Evolutionary conservation across 2,797 vertebrate species (phyloP).

Genomic region (Spheniscus humboldti): DNA sequence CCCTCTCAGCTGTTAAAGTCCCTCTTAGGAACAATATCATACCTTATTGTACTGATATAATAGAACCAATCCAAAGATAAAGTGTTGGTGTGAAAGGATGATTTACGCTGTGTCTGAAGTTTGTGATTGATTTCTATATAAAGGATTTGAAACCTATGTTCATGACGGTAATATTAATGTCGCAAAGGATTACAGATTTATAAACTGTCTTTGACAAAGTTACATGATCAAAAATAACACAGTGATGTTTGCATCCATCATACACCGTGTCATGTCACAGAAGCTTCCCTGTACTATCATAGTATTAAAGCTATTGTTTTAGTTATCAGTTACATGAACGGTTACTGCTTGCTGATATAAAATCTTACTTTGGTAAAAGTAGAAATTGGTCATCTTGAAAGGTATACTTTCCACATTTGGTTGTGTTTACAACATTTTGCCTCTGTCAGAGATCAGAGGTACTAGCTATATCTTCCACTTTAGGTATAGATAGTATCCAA

Average conservation of each 20-base stretch:
- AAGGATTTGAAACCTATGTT: not conserved
- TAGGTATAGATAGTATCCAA: not conserved
- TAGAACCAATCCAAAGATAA: not conserved
- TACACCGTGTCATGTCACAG: rapidly evolving
- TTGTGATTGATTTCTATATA: not conserved
- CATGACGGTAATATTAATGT: not conserved
- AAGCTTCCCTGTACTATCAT: not conserved
- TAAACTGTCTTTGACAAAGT: not conserved
- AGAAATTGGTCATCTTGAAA: not conserved
- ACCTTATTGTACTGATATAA: not conserved
- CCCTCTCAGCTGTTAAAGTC: not conserved
- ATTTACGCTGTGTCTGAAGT: not conserved
- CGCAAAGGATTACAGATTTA: not conserved
- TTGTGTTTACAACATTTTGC: not conserved
- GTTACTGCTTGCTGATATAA: not conserved
- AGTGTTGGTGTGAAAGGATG: not conserved
- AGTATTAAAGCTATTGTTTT: not conserved
- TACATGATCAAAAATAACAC: not conserved
- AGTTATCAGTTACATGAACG: not conserved
- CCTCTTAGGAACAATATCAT: not conserved
- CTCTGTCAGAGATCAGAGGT: not conserved
- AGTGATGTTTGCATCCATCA: not conserved
- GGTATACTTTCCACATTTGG: not conserved
- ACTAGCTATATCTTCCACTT: not conserved
- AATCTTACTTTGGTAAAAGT: not conserved